Evolutionary conservation across 2,888 invertebrate species (phyloP).

Genomic region (Yponomeuta malinellus): DNA sequence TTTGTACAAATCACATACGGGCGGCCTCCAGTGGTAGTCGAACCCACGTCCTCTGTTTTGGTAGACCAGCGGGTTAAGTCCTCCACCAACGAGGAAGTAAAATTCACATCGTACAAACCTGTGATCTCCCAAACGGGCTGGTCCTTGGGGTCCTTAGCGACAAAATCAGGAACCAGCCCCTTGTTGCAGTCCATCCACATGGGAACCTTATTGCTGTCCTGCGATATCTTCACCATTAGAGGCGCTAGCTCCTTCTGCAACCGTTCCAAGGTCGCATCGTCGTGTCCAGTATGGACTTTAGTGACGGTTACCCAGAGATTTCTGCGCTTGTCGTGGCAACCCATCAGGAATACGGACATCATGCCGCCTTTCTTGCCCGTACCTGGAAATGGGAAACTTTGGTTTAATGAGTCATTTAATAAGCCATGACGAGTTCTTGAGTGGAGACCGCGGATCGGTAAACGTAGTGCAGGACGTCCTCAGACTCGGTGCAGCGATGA

Average conservation of each 20-base stretch:
- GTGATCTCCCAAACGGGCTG: conserved; percentile 98
- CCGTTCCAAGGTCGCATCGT: conserved; percentile 87
- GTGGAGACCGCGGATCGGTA: too few relatives aligned
- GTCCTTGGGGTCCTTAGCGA: conserved; percentile 87
- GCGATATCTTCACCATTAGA: conserved; percentile 87
- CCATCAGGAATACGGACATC: conserved; percentile 96
- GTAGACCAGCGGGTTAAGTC: too few relatives aligned
- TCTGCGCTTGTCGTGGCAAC: conserved; percentile 82
- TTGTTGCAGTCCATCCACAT: conserved; percentile 89
- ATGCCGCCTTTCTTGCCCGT: conserved; percentile 94
- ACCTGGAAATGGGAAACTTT: conserved; percentile 38
- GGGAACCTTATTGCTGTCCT: conserved; percentile 82
- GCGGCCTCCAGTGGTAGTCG: too few relatives aligned
- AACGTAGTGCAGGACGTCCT: too few relatives aligned
- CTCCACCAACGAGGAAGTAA: too few relatives aligned
- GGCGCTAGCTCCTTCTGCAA: conserved; percentile 79
- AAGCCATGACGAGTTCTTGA: not conserved
- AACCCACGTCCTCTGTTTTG: too few relatives aligned
- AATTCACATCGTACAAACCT: conserved; percentile 52
- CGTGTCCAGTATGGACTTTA: conserved; percentile 90
- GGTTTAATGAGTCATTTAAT: not conserved
- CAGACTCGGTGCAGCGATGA: too few relatives aligned
- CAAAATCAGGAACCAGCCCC: conserved; percentile 91
- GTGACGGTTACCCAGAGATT: conserved; percentile 92
- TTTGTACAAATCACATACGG: too few relatives aligned